Base-by-base conservation (phyloP, 2,888 invertebrate species). In the Metacarcinus magister region DNA sequence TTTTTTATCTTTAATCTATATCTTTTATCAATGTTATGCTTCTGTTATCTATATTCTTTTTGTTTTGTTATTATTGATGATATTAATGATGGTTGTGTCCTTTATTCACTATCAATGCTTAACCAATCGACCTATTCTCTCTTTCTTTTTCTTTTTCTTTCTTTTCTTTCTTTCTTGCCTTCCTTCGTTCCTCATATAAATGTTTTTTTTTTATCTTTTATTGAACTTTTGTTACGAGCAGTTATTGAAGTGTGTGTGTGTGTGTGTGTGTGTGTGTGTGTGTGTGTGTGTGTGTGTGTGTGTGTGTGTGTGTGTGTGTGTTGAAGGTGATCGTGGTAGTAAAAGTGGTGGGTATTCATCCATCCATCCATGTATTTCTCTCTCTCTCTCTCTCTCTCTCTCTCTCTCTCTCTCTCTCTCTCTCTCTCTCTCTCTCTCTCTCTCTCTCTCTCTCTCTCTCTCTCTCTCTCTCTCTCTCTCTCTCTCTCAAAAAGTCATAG, bases 401-500 rank as follows among this genome's bases (percentile, higher is more conserved):
- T 43, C 90, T 43, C 89, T 89, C 44, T 43, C 43, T 90, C 32
- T 90, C 91, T 91, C 39, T 43, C n/a, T 91, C 43, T 44, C 91
- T 91, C 91, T 46, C 91, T 91, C 43, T 44, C n/a, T 91, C 16
- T 19, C 13, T 44, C 46, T 19, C 19, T 44, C 46, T 19, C 46
- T 8, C 19, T n/a, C 39, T 91, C 44, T 91, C 39, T 91, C 46
- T 91, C 43, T 44, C 91, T 91, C 91, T 44, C 91, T 91, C 91
- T 44, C 91, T 91, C 91, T 44, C 91, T 91, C 91, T 44, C 43
- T 91, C 91, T 91, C 91, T 91, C 44, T 91, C 43, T 44, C 91
- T 44, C 91, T 44, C 46, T 91, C 91, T 16, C 46, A 67, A 67
- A 67, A 67, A 67, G 23, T 67, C 67, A 67, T 1, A 23, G 67